These are phyloP conservation scores for Macaria liturata DNA, from an alignment of 2,888 invertebrate species.

Conservation along the genomic window DNA sequence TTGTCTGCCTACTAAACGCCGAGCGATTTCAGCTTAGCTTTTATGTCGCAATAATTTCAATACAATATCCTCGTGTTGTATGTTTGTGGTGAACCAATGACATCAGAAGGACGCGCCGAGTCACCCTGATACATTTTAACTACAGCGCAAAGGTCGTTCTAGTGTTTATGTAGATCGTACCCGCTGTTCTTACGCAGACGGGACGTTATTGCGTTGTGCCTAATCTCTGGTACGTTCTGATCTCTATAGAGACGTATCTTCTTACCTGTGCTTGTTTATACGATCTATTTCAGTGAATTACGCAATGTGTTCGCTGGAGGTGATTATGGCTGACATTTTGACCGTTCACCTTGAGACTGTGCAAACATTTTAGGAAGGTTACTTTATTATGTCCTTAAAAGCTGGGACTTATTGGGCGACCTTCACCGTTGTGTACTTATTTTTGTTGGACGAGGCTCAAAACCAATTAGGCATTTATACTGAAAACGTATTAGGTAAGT, in stretches of 20 bases:
- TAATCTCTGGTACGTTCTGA: conserved; percentile 6
- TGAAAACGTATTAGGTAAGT: too few species aligned
- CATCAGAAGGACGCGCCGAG: conserved; percentile 34
- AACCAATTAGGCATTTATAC: not conserved
- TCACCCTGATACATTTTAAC: conserved; percentile 34
- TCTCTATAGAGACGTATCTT: conserved; percentile 6
- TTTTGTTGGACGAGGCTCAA: not conserved
- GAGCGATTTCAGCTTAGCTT: conserved; percentile 35
- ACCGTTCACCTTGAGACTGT: conserved; percentile 26
- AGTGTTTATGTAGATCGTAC: conserved; percentile 17
- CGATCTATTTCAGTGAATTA: conserved; percentile 25
- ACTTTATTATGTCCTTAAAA: conserved; percentile 11
- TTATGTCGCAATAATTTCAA: conserved; percentile 34
- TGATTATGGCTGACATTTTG: conserved; percentile 25
- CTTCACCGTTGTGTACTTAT: conserved; percentile 5
- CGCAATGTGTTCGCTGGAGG: conserved; percentile 16
- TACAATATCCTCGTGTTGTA: conserved; percentile 29
- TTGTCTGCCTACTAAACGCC: conserved; percentile 70
- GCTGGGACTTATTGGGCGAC: conserved; percentile 8
- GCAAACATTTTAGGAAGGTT: conserved; percentile 19
- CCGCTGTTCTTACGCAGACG: not conserved
- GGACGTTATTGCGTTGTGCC: conserved; percentile 25
- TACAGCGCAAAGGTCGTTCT: conserved; percentile 31
- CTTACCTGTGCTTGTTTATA: conserved; percentile 2
- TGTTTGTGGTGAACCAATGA: conserved; percentile 30